Percentiles rank a stretch among this genome's conserved stretches.
Conservation (phyloP, 2,888 invertebrate genomes). For the Papilio elwesi region DNA sequence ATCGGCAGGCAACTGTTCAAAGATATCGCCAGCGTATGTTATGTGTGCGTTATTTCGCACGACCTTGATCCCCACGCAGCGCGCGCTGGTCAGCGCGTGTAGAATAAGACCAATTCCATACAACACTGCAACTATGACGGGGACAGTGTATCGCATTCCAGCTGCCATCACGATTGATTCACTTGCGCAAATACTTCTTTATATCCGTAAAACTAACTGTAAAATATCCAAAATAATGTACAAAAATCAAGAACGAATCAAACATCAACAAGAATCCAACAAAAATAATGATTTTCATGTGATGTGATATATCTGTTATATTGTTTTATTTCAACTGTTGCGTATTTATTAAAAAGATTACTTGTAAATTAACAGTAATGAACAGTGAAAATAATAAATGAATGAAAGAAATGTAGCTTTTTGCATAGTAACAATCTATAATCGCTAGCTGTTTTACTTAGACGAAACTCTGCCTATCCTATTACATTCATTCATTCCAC, state of each 20-base stretch:
- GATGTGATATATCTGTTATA: neutral
- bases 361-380: too few species aligned
- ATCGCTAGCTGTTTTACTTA: neutral
- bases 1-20: conserved; percentile 61
- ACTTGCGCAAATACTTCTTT: conserved; percentile 44
- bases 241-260: too few species aligned
- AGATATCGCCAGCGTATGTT: conserved; percentile 52
- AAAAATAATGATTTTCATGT: neutral
- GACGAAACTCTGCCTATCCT: too few species aligned
- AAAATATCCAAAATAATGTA: neutral
- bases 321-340: neutral
- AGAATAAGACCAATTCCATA: conserved; percentile 67
- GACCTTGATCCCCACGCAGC: conserved; percentile 82
- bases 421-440: neutral
- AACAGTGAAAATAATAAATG: too few species aligned
- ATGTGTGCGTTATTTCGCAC: conserved; percentile 61
- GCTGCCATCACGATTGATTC: conserved; percentile 10
- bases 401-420: neutral
- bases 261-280: too few species aligned
- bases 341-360: neutral
- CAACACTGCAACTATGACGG: conserved; percentile 38
- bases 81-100: conserved; percentile 72
- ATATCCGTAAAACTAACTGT: neutral
- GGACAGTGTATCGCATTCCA: conserved; percentile 4
- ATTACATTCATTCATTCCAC: too few species aligned